Evolutionary conservation across 2,113 vertebrate genomes (phyloP).

Genomic region (Hippotragus niger): DNA sequence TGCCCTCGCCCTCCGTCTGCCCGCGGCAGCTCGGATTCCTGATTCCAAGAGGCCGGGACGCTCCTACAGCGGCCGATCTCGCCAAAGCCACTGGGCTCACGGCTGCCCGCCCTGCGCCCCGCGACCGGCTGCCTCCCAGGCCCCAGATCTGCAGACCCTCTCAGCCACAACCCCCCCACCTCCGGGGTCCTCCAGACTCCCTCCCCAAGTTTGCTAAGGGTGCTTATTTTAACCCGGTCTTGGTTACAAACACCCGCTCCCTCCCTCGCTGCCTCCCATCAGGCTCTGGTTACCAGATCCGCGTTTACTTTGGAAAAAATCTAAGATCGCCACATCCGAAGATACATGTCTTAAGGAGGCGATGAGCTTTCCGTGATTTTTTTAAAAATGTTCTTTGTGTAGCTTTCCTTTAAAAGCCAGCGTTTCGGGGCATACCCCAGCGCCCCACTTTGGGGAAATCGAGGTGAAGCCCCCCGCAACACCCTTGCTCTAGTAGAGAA

Average conservation of each 20-base stretch:
- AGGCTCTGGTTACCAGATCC: conserved; percentile 58
- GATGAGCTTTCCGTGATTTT: conserved; percentile 20
- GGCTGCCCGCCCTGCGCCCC: not conserved
- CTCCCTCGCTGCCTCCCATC: not conserved
- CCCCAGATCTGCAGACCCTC: not conserved
- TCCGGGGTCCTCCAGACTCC: not conserved
- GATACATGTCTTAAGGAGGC: conserved; percentile 27
- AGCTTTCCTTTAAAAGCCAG: not conserved
- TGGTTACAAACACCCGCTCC: conserved; percentile 39
- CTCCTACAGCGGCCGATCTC: not conserved
- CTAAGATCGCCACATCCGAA: conserved; percentile 62
- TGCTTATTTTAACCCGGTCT: conserved; percentile 53
- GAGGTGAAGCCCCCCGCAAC: conserved; percentile 8
- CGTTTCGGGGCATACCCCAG: not conserved
- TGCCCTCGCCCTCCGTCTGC: not conserved
- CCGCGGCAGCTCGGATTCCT: not conserved
- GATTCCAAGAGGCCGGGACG: not conserved
- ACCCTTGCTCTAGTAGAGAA: not conserved
- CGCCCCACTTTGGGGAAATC: conserved; percentile 38
- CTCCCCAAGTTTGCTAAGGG: conserved; percentile 48
- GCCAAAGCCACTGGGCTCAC: not conserved
- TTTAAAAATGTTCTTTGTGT: not conserved
- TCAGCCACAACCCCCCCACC: not conserved
- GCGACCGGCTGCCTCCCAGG: not conserved
- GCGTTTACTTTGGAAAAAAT: conserved; percentile 68